These are phyloP conservation scores for Drosophila kohkoa DNA, from an alignment of 1,140 invertebrate genomes.

Conservation along the genomic window DNA sequence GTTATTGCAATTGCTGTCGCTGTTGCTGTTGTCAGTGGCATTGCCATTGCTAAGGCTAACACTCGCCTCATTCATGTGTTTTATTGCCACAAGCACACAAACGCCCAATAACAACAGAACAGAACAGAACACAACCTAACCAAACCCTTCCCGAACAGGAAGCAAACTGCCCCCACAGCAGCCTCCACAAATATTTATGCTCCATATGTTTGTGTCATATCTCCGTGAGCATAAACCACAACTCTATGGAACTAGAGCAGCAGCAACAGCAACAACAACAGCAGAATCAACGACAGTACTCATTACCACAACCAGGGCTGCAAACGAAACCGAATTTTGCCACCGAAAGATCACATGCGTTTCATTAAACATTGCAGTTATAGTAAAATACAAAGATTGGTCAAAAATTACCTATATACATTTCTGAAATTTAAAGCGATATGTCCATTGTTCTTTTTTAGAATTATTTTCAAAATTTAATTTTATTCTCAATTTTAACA, in stretches of 20 bases:
- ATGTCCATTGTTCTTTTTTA: no score
- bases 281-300: conserved; percentile 22
- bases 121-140: conserved; percentile 45
- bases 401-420: not conserved
- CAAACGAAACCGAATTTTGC: conserved; percentile 2
- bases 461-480: no score
- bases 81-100: conserved; percentile 65
- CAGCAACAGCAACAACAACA: conserved; percentile 48
- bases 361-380: not conserved
- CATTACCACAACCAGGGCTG: conserved; percentile 50
- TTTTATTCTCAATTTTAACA: no score
- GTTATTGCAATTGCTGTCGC: conserved; percentile 16
- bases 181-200: conserved; percentile 69
- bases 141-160: conserved; percentile 36
- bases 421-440: no score
- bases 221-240: conserved; percentile 75
- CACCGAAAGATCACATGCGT: not conserved
- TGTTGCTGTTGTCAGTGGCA: conserved; percentile 64
- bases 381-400: not conserved
- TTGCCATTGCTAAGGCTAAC: conserved; percentile 62
- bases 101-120: conserved; percentile 33
- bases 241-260: conserved; percentile 71
- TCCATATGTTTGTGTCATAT: conserved; percentile 79
- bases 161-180: not conserved
- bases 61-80: conserved; percentile 75